Evolutionary conservation across 1,140 invertebrate species (phyloP).

Genomic region (Lucilia cuprina): DNA sequence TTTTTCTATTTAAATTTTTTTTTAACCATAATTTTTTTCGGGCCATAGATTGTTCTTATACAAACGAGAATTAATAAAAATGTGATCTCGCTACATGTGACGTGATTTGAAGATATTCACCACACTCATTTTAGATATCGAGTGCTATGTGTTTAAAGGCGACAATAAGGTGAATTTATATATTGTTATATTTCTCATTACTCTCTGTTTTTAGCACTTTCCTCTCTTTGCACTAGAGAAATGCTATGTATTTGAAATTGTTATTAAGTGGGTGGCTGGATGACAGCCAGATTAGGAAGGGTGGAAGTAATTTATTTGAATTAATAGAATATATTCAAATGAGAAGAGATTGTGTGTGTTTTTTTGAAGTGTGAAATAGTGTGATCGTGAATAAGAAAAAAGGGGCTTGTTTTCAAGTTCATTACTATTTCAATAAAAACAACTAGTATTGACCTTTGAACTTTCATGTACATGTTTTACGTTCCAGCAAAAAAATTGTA

Average conservation of each 20-base stretch:
- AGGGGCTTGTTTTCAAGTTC: conserved; percentile 32
- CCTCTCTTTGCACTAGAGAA: too few relatives aligned
- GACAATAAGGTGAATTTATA: neutral
- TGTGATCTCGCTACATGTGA: neutral
- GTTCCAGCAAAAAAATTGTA: neutral
- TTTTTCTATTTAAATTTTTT: too few relatives aligned
- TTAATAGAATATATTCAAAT: neutral
- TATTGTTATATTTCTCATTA: neutral
- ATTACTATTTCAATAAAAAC: conserved; percentile 6
- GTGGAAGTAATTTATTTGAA: too few relatives aligned
- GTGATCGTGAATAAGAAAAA: neutral
- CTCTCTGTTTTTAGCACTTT: neutral
- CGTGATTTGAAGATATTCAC: neutral
- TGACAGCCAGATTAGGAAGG: too few relatives aligned
- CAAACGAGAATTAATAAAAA: neutral
- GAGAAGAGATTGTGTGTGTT: neutral
- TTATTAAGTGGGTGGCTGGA: too few relatives aligned
- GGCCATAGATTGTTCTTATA: neutral
- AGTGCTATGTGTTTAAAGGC: neutral
- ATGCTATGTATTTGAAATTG: too few relatives aligned
- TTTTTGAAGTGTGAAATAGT: neutral
- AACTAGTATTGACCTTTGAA: neutral
- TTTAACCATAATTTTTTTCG: neutral
- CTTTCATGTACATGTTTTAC: neutral
- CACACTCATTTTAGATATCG: neutral